phyloP scores from a whole-genome alignment of 2,888 invertebrate genomes.

The Dicycla oo region DNA sequence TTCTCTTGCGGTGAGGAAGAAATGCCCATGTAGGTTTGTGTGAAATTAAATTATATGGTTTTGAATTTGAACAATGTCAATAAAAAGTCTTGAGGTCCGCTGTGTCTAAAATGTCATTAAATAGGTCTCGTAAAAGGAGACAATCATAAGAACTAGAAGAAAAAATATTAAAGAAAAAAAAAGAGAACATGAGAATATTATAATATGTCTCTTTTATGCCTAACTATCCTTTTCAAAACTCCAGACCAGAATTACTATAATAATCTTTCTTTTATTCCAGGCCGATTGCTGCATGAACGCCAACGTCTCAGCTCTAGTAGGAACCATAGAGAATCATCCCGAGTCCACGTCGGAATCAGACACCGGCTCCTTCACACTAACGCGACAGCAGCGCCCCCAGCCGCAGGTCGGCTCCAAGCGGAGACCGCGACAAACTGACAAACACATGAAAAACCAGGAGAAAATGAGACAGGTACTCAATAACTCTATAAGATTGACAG shows the following conservation, averaged over 20 bases:
- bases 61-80: no score
- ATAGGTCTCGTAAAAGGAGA: not conserved
- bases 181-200: not conserved
- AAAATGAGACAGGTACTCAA: constrained; percentile 75
- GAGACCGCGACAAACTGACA: constrained; percentile 79
- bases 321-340: constrained; percentile 87
- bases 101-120: not conserved
- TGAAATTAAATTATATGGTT: no score
- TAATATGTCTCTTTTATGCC: not conserved
- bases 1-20: no score
- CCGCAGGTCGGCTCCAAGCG: constrained; percentile 86
- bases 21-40: not conserved
- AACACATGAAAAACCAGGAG: constrained; percentile 79
- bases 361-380: constrained; percentile 85
- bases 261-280: constrained; percentile 69
- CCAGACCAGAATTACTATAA: not conserved
- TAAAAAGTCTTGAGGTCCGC: not conserved
- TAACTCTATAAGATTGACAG: constrained; percentile 68
- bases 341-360: constrained; percentile 88
- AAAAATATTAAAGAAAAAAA: not conserved
- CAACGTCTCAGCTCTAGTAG: constrained; percentile 85
- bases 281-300: constrained; percentile 88
- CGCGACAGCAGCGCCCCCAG: constrained; percentile 85
- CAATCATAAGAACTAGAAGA: not conserved
- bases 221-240: not conserved